Percentiles rank a stretch among this genome's conserved stretches.
These are phyloP conservation scores for Cynopterus sphinx DNA, from an alignment of 2,797 vertebrate genomes.

Conservation along the genomic window DNA sequence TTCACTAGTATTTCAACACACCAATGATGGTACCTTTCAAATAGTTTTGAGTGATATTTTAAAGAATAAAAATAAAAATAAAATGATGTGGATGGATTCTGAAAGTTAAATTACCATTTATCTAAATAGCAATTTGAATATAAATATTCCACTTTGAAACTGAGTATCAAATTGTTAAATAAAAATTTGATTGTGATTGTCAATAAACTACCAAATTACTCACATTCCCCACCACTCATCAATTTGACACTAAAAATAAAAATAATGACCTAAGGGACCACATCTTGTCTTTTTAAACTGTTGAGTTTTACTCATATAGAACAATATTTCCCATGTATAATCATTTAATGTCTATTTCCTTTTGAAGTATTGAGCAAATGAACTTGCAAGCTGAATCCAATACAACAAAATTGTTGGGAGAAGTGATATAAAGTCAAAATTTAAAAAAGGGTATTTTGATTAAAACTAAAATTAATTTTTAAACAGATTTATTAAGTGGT, in stretches of 20 bases:
- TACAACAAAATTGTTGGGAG: background rate
- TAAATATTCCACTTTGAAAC: background rate
- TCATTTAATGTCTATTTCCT: background rate
- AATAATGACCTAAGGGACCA: background rate
- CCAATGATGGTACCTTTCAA: background rate
- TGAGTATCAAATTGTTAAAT: constrained; percentile 2
- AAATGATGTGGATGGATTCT: background rate
- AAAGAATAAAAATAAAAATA: background rate
- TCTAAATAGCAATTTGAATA: background rate
- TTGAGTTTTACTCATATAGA: background rate
- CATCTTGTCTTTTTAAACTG: background rate
- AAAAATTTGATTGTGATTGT: constrained; percentile 6
- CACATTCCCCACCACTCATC: background rate
- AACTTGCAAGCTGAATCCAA: background rate
- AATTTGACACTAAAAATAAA: constrained; percentile 27
- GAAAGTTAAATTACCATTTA: background rate
- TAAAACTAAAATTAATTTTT: constrained; percentile 31
- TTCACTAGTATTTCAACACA: background rate
- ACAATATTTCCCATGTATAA: background rate
- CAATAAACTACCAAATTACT: constrained; percentile 11
- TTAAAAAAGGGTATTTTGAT: constrained; percentile 6
- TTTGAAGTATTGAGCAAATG: background rate
- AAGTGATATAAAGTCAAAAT: background rate
- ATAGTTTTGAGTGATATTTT: background rate
- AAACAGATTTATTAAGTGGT: background rate